A percentile compares a stretch with the other conserved stretches of the same genome.
phyloP scores from a whole-genome alignment of 2,888 invertebrate species.

The Encarsia formosa region DNA sequence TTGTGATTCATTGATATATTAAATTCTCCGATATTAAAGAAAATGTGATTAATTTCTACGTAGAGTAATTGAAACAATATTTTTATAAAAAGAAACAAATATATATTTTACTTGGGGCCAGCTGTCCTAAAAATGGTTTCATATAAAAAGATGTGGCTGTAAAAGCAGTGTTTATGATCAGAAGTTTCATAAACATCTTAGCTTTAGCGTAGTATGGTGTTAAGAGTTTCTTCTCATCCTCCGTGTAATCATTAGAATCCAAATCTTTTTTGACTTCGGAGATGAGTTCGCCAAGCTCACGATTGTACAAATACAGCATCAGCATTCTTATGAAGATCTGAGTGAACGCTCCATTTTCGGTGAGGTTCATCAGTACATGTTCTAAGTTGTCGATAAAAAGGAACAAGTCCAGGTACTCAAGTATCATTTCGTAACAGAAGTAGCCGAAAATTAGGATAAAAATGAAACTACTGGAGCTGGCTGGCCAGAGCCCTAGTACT shows the following conservation, averaged over 20 bases:
- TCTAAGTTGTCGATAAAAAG: conserved; percentile 36
- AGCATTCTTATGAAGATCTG: conserved; percentile 37
- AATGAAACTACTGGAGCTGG: conserved; percentile 28
- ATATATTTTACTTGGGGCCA: conserved; percentile 27
- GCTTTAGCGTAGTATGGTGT: conserved; percentile 34
- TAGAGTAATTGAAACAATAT: neutral
- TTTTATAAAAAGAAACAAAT: neutral
- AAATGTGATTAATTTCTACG: too few species aligned
- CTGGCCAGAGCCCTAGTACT: conserved; percentile 40
- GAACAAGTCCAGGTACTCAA: conserved; percentile 39
- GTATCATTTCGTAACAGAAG: conserved; percentile 36
- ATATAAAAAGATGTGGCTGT: conserved; percentile 39
- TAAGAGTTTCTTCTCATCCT: conserved; percentile 30
- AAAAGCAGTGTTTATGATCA: conserved; percentile 34
- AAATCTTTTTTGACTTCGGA: conserved; percentile 35
- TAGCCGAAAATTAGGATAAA: conserved; percentile 36
- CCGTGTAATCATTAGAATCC: conserved; percentile 30
- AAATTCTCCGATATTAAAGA: too few species aligned
- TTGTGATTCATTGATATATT: too few species aligned
- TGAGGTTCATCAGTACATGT: conserved; percentile 38
- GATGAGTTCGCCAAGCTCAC: conserved; percentile 33
- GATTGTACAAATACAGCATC: conserved; percentile 35
- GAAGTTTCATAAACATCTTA: conserved; percentile 35
- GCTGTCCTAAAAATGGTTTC: conserved; percentile 37
- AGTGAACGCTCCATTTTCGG: conserved; percentile 39